Percentiles rank a stretch among this genome's conserved stretches.
Evolutionary conservation across 2,888 invertebrate genomes (phyloP).

Genomic region (Bellardia pandia): DNA sequence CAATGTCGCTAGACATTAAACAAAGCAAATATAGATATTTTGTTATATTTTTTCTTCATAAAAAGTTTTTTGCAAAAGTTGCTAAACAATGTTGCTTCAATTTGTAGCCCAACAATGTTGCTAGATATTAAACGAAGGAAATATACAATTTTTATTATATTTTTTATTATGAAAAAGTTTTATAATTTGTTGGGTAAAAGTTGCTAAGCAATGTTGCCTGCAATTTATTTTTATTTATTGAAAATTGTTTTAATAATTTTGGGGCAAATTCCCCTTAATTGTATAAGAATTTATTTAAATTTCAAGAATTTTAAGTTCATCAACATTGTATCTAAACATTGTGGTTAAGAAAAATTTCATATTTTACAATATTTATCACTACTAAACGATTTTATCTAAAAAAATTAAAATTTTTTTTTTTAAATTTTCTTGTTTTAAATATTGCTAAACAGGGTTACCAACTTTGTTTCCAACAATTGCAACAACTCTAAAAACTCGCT

Average conservation of each 20-base stretch:
- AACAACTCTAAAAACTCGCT: not conserved
- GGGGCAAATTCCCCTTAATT: not conserved
- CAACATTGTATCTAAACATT: constrained; percentile 3
- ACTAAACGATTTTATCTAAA: no score
- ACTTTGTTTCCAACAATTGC: not conserved
- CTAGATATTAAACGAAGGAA: no score
- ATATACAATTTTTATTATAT: no score
- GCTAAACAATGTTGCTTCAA: no score
- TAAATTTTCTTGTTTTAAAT: not conserved
- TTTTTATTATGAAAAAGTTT: no score
- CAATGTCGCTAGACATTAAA: no score
- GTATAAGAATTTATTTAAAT: not conserved
- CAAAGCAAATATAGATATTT: no score
- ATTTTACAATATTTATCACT: not conserved
- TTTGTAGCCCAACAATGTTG: no score
- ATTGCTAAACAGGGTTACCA: not conserved
- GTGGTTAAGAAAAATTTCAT: not conserved
- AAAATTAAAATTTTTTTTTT: no score
- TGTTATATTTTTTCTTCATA: no score
- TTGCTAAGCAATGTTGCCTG: not conserved
- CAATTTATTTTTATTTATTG: not conserved
- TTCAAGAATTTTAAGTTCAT: not conserved
- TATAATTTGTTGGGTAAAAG: no score
- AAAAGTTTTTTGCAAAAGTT: no score
- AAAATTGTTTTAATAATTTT: not conserved